These are phyloP conservation scores for Urosaurus nigricauda DNA, from an alignment of 2,797 vertebrate species.

Conservation along the genomic window DNA sequence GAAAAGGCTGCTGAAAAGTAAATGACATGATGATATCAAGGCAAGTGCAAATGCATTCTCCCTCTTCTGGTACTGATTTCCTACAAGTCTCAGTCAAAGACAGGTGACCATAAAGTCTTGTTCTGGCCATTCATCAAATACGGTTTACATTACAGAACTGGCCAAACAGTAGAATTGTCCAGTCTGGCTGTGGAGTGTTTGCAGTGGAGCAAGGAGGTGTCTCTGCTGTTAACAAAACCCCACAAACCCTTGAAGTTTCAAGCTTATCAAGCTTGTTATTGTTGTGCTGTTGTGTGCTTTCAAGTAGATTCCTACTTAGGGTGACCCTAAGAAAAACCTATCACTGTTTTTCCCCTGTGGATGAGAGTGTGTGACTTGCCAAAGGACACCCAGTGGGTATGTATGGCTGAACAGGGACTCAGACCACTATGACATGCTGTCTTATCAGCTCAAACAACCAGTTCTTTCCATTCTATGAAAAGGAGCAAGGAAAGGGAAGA, in stretches of 20 bases:
- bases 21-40: neutral
- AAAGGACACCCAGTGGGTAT: too few relatives aligned
- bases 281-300: too few relatives aligned
- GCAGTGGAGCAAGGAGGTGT: neutral
- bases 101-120: conserved; percentile 24
- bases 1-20: neutral
- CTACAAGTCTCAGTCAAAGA: neutral
- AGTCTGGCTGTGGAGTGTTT: neutral
- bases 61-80: neutral
- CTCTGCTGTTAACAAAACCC: neutral
- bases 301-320: too few relatives aligned
- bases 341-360: too few relatives aligned
- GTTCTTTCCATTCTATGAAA: neutral
- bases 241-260: neutral
- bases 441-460: neutral
- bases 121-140: conserved; percentile 7
- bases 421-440: too few relatives aligned
- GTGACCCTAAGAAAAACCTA: too few relatives aligned
- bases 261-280: neutral
- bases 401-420: too few relatives aligned
- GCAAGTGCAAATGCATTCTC: neutral
- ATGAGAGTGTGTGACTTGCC: too few relatives aligned
- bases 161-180: neutral
- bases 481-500: too few relatives aligned
- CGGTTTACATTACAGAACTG: conserved; percentile 4